These are phyloP conservation scores for Xiphophorus birchmanni DNA, from an alignment of 2,797 vertebrate genomes.

Conservation along the genomic window DNA sequence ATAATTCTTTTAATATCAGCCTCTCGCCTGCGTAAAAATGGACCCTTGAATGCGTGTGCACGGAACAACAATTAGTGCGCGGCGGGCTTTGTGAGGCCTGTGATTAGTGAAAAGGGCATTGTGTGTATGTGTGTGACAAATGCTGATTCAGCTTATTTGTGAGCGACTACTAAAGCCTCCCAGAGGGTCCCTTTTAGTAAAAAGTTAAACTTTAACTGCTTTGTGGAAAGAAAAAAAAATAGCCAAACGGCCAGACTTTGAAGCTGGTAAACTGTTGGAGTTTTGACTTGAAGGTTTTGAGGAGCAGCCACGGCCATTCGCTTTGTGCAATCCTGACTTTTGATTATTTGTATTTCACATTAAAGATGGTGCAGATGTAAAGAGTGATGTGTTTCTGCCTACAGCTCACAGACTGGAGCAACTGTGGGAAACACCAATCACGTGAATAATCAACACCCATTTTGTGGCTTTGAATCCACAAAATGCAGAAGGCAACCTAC, in stretches of 20 bases:
- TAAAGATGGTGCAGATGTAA: slow-evolving; percentile 7
- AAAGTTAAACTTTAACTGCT: slow-evolving; percentile 97
- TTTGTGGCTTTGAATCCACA: slow-evolving; percentile 86
- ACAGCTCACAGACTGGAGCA: slow-evolving; percentile 77
- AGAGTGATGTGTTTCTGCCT: slow-evolving; percentile 52
- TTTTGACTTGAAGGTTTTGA: neutral
- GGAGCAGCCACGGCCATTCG: neutral
- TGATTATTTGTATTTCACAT: neutral
- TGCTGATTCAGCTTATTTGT: slow-evolving; percentile 91
- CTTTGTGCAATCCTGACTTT: slow-evolving; percentile 6
- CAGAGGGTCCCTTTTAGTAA: slow-evolving; percentile 78
- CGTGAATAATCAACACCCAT: slow-evolving; percentile 88
- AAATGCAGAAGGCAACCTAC: slow-evolving; percentile 98
- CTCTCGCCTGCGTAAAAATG: slow-evolving; percentile 28
- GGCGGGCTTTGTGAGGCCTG: slow-evolving; percentile 70
- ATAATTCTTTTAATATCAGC: slow-evolving; percentile 6
- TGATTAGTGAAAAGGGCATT: slow-evolving; percentile 82
- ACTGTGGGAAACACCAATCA: slow-evolving; percentile 83
- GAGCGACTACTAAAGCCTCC: slow-evolving; percentile 76
- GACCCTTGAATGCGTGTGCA: slow-evolving; percentile 26
- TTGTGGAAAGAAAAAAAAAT: slow-evolving; percentile 76
- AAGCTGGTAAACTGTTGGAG: slow-evolving; percentile 31
- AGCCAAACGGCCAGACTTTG: slow-evolving; percentile 50
- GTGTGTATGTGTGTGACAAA: slow-evolving; percentile 73
- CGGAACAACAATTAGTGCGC: slow-evolving; percentile 73